A percentile compares a stretch with the other conserved stretches of the same genome.
Conservation (phyloP, 2,888 invertebrate genomes). For the Melinopterus prodromus region DNA sequence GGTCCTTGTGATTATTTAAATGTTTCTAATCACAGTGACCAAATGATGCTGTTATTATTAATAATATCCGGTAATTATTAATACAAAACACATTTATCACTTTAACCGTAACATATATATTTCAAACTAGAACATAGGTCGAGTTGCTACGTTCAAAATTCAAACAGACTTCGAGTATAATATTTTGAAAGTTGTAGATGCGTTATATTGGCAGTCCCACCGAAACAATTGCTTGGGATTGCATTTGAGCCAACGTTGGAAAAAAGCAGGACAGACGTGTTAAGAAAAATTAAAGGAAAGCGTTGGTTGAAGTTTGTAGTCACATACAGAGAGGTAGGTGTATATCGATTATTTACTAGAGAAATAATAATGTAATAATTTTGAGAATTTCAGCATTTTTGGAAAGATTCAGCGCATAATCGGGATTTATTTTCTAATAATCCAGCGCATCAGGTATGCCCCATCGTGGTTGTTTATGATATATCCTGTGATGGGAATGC, state of each 20-base stretch:
- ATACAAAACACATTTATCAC: too few relatives aligned
- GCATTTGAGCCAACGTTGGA: slow-evolving; percentile 46
- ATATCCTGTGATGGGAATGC: slow-evolving; percentile 40
- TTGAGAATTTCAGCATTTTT: slow-evolving; percentile 46
- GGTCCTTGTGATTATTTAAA: too few relatives aligned
- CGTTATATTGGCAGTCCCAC: slow-evolving; percentile 48
- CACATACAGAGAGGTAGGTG: slow-evolving; percentile 48
- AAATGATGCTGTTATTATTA: too few relatives aligned
- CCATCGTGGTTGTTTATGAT: slow-evolving; percentile 46
- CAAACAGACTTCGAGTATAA: too few relatives aligned
- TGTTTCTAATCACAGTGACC: too few relatives aligned
- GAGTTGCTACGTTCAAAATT: too few relatives aligned
- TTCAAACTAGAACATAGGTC: too few relatives aligned
- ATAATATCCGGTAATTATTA: too few relatives aligned
- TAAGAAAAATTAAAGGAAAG: slow-evolving; percentile 38
- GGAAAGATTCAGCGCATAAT: slow-evolving; percentile 45
- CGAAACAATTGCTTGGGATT: slow-evolving; percentile 45
- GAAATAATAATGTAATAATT: not conserved
- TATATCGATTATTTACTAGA: not conserved
- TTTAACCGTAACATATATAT: too few relatives aligned
- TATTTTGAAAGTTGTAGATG: slow-evolving; percentile 42
- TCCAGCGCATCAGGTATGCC: slow-evolving; percentile 36
- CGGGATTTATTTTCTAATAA: slow-evolving; percentile 46
- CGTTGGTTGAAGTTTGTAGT: slow-evolving; percentile 48
- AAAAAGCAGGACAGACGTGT: slow-evolving; percentile 33